These are phyloP conservation scores for Rhopalosiphum padi DNA, from an alignment of 1,140 invertebrate genomes.

Conservation along the genomic window DNA sequence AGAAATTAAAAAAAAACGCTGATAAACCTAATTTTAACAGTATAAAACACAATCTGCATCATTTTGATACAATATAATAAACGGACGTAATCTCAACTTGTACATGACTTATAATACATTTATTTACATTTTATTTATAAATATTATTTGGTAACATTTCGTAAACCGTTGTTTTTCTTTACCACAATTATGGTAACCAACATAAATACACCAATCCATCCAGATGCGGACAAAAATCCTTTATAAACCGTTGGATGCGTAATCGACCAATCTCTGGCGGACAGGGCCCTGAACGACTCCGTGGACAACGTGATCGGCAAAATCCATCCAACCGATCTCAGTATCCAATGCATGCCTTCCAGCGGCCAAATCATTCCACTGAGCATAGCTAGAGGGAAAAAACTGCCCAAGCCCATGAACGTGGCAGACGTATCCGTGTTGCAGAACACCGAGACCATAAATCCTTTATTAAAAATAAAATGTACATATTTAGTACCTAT, in stretches of 20 bases:
- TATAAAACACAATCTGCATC: background rate
- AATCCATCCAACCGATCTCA: slow-evolving; percentile 67
- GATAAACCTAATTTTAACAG: background rate
- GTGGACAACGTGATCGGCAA: slow-evolving; percentile 70
- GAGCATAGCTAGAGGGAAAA: slow-evolving; percentile 62
- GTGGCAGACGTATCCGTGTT: slow-evolving; percentile 62
- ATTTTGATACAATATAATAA: background rate
- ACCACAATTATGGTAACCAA: slow-evolving; percentile 60
- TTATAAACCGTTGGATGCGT: slow-evolving; percentile 66
- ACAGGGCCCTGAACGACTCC: slow-evolving; percentile 69
- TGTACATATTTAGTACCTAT: background rate
- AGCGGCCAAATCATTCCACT: slow-evolving; percentile 63
- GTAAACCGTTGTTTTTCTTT: slow-evolving; percentile 60
- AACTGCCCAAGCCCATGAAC: slow-evolving; percentile 63
- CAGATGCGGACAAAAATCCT: slow-evolving; percentile 67
- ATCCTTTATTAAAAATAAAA: slow-evolving; percentile 60
- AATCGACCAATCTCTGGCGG: slow-evolving; percentile 70
- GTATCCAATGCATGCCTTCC: slow-evolving; percentile 66
- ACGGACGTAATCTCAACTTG: background rate
- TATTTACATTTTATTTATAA: slow-evolving; percentile 34
- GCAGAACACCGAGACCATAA: slow-evolving; percentile 61
- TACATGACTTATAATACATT: slow-evolving; percentile 20
- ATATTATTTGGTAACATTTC: slow-evolving; percentile 56
- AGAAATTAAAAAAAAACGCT: background rate
- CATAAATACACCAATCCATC: slow-evolving; percentile 67